These are phyloP conservation scores for Magallana ariakensis DNA, from an alignment of 1,140 invertebrate species.

Conservation along the genomic window DNA sequence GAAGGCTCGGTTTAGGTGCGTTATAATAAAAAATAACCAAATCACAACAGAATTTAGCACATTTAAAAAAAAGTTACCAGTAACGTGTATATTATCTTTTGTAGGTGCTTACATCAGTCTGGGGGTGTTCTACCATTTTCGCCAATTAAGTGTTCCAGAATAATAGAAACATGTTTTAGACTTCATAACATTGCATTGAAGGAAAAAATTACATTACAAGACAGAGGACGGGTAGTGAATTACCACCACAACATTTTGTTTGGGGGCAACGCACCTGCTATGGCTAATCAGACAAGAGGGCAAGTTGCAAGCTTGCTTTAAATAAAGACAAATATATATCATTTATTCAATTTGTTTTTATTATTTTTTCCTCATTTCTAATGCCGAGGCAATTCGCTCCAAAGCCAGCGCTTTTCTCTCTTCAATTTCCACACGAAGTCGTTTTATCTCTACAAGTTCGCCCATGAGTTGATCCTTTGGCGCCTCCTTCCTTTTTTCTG, in stretches of 20 bases:
- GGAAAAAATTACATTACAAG: background rate
- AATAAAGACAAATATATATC: background rate
- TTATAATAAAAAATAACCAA: too few species aligned
- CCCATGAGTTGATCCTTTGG: background rate
- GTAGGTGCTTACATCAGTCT: too few species aligned
- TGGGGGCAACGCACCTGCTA: too few species aligned
- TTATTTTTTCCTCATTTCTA: background rate
- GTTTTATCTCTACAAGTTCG: background rate
- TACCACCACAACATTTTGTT: too few species aligned
- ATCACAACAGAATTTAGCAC: too few species aligned
- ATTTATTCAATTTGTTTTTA: background rate
- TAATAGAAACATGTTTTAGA: too few species aligned
- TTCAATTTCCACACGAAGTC: background rate
- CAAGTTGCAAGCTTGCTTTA: background rate
- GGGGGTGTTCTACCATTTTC: too few species aligned
- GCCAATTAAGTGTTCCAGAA: too few species aligned
- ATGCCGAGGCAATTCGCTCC: background rate
- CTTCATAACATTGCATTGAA: slow-evolving; percentile 9
- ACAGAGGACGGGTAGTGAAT: background rate
- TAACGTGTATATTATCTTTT: too few species aligned
- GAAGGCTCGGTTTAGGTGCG: too few species aligned
- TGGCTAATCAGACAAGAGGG: too few species aligned
- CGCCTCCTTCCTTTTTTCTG: background rate
- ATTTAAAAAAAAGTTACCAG: too few species aligned
- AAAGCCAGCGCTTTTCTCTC: background rate